phyloP scores from a whole-genome alignment of 2,888 invertebrate species.

The Lasioglossum calceatum region DNA sequence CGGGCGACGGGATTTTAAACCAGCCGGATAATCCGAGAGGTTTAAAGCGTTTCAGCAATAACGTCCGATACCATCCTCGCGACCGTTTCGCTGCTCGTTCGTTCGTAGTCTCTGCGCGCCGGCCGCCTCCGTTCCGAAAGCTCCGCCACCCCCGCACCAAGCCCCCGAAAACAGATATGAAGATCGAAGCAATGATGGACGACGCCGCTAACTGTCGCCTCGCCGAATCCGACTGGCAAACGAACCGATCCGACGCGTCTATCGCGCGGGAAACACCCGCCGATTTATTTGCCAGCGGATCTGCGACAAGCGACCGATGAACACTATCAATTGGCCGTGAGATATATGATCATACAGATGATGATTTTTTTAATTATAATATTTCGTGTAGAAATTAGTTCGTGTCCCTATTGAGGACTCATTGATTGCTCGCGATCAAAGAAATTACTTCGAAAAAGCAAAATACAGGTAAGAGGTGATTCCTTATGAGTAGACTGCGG shows the following conservation, averaged over 20 bases:
- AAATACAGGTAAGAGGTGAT: too few relatives aligned
- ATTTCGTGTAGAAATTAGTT: too few relatives aligned
- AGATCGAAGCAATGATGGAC: conserved; percentile 38
- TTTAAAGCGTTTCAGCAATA: conserved; percentile 76
- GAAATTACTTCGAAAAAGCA: too few relatives aligned
- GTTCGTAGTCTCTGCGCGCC: not conserved
- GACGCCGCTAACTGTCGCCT: conserved; percentile 17
- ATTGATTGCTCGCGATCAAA: too few relatives aligned
- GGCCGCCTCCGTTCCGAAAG: not conserved
- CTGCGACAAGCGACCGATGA: not conserved
- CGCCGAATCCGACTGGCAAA: conserved; percentile 30
- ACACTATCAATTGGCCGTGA: not conserved
- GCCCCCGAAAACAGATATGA: not conserved
- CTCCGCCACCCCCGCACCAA: not conserved
- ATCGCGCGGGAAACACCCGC: conserved; percentile 27
- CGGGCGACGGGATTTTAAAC: conserved; percentile 67
- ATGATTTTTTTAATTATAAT: too few relatives aligned
- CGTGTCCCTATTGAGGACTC: too few relatives aligned
- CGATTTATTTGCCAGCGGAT: conserved; percentile 21
- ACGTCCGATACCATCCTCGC: conserved; percentile 58
- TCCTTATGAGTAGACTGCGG: too few relatives aligned
- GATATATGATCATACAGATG: too few relatives aligned
- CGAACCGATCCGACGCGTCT: conserved; percentile 25
- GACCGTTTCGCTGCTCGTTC: conserved; percentile 3
- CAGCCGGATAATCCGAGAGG: conserved; percentile 76